phyloP scores from a whole-genome alignment of 1,140 invertebrate species.

The Aphaenogaster rudis region DNA sequence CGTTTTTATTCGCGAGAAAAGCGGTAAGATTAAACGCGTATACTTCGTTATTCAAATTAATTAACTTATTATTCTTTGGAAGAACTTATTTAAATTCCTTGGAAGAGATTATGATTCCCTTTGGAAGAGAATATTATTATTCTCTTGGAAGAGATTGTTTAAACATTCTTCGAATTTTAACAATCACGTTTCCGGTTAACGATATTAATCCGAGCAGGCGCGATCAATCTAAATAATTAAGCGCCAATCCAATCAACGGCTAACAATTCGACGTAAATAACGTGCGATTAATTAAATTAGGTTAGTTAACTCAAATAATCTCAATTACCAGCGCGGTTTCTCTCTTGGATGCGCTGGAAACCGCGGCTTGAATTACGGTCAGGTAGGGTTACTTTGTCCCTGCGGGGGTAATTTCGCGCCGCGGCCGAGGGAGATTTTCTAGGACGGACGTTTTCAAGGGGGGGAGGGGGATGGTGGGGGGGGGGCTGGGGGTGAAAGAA shows the following conservation, averaged over 20 bases:
- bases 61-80: neutral
- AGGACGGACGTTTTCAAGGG: neutral
- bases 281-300: constrained; percentile 30
- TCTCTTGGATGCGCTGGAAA: constrained; percentile 19
- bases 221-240: neutral
- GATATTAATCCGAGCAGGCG: neutral
- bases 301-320: constrained; percentile 13
- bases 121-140: no score
- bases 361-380: constrained; percentile 26
- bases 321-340: constrained; percentile 6
- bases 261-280: constrained; percentile 21
- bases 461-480: neutral
- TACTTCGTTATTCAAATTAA: neutral
- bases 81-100: no score
- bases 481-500: neutral
- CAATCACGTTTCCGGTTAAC: neutral
- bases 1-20: neutral
- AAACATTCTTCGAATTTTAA: neutral
- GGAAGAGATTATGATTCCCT: no score
- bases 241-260: neutral
- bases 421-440: neutral
- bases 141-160: no score
- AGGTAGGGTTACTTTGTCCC: constrained; percentile 35
- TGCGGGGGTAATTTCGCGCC: constrained; percentile 19
- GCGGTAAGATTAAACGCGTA: neutral